phyloP scores from a whole-genome alignment of 2,888 invertebrate genomes.

The Lithodes maja region DNA sequence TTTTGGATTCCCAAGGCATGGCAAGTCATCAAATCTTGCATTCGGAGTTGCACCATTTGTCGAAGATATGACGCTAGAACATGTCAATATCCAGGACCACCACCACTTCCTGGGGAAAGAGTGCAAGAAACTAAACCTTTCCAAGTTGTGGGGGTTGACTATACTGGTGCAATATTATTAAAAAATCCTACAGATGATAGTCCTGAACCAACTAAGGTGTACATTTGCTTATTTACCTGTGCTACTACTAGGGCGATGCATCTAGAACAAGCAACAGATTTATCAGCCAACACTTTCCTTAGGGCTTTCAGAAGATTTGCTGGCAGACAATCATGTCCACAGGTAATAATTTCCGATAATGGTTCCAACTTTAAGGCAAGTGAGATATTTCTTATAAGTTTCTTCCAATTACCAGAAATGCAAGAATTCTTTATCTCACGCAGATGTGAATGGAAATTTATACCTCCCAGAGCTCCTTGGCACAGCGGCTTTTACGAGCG shows the following conservation, averaged over 20 bases:
- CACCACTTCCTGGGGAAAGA: not conserved
- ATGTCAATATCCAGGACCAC: not conserved
- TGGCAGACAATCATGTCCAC: not conserved
- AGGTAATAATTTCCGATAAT: not conserved
- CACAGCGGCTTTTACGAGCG: not conserved
- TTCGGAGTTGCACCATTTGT: slow-evolving; percentile 3
- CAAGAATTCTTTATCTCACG: not conserved
- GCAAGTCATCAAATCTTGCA: slow-evolving; percentile 4
- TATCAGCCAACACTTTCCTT: not conserved
- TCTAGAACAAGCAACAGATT: slow-evolving; percentile 16
- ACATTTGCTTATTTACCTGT: slow-evolving; percentile 17
- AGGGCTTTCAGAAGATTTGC: slow-evolving; percentile 9
- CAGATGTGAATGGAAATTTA: not conserved
- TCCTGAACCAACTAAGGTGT: not conserved
- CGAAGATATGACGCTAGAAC: not conserved
- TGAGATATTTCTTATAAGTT: not conserved
- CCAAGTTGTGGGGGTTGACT: slow-evolving; percentile 7
- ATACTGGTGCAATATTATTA: not conserved
- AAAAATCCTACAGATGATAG: not conserved
- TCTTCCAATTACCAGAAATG: not conserved
- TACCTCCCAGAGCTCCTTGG: slow-evolving; percentile 3
- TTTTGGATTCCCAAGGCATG: slow-evolving; percentile 5
- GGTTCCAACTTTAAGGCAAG: not conserved
- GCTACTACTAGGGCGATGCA: not conserved
- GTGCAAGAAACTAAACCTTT: not conserved